Conservation (phyloP, 2,888 invertebrate genomes). For the Microchrysa polita region DNA sequence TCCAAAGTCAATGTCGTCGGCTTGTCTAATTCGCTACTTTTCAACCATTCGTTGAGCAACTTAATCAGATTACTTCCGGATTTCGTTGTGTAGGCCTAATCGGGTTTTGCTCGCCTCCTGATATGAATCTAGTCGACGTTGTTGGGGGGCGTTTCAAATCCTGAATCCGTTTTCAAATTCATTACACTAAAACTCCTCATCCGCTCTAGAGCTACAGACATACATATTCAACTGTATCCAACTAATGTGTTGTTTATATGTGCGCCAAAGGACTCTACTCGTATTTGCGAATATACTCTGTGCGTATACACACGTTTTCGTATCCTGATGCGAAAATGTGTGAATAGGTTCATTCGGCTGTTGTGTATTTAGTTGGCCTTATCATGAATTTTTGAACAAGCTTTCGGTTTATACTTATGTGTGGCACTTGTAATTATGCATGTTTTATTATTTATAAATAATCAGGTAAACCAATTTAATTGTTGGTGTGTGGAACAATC, state of each 20-base stretch:
- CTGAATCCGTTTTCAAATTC: neutral
- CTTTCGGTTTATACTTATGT: slow-evolving; percentile 3
- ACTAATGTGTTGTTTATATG: neutral
- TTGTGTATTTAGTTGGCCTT: slow-evolving; percentile 36
- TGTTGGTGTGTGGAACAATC: slow-evolving; percentile 55
- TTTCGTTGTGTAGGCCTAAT: slow-evolving; percentile 37
- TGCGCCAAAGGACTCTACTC: neutral
- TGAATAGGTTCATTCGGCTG: slow-evolving; percentile 29
- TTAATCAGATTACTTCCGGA: slow-evolving; percentile 39
- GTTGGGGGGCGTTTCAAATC: slow-evolving; percentile 11
- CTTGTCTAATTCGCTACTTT: slow-evolving; percentile 33
- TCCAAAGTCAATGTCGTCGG: slow-evolving; percentile 32
- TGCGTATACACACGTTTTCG: too few species aligned
- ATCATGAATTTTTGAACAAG: slow-evolving; percentile 34
- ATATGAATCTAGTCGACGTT: neutral
- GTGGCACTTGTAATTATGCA: slow-evolving; percentile 25
- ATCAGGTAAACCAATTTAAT: slow-evolving; percentile 60
- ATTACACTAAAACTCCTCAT: neutral
- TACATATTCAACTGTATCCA: too few species aligned
- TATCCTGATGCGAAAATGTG: slow-evolving; percentile 32
- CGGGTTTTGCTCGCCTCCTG: slow-evolving; percentile 14
- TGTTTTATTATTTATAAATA: slow-evolving; percentile 36
- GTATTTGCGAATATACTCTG: neutral
- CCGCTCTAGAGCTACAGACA: neutral
- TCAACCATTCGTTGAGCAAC: slow-evolving; percentile 22